These are phyloP conservation scores for Zosterops lateralis DNA, from an alignment of 2,113 vertebrate species.

Conservation along the genomic window DNA sequence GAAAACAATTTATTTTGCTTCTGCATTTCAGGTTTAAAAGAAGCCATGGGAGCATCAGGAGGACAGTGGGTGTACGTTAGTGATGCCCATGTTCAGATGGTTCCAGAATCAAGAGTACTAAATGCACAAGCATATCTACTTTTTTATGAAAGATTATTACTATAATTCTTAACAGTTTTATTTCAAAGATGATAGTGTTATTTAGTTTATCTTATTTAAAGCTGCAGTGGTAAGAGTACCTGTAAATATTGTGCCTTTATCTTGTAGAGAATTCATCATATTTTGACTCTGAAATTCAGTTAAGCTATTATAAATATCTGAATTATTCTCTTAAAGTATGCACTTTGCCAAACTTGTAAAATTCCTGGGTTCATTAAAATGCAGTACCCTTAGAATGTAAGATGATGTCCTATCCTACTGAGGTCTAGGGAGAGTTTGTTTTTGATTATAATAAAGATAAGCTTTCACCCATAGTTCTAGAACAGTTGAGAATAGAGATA, in stretches of 20 bases:
- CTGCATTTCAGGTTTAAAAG: constrained; percentile 84
- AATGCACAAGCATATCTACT: constrained; percentile 97
- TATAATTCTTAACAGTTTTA: constrained; percentile 4
- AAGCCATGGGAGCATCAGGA: constrained; percentile 72
- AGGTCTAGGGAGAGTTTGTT: neutral
- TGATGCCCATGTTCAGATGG: constrained; percentile 89
- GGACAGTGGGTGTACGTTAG: constrained; percentile 95
- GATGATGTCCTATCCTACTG: constrained; percentile 5
- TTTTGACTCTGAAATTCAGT: constrained; percentile 35
- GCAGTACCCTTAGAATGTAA: constrained; percentile 2
- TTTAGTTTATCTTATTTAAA: constrained; percentile 57
- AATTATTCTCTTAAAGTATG: constrained; percentile 25
- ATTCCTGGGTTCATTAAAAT: neutral
- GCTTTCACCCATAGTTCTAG: neutral
- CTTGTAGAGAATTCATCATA: constrained; percentile 44
- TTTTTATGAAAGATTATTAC: constrained; percentile 91
- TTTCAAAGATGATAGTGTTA: neutral
- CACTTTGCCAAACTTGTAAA: constrained; percentile 30
- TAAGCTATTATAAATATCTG: constrained; percentile 4
- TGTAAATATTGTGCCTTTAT: constrained; percentile 72
- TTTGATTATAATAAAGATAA: constrained; percentile 6
- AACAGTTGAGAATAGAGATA: neutral
- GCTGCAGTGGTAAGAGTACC: constrained; percentile 44
- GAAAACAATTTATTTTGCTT: constrained; percentile 21
- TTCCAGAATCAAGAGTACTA: constrained; percentile 92